Base-by-base conservation (phyloP, 2,797 vertebrate genomes). In the Mico argentatus region DNA sequence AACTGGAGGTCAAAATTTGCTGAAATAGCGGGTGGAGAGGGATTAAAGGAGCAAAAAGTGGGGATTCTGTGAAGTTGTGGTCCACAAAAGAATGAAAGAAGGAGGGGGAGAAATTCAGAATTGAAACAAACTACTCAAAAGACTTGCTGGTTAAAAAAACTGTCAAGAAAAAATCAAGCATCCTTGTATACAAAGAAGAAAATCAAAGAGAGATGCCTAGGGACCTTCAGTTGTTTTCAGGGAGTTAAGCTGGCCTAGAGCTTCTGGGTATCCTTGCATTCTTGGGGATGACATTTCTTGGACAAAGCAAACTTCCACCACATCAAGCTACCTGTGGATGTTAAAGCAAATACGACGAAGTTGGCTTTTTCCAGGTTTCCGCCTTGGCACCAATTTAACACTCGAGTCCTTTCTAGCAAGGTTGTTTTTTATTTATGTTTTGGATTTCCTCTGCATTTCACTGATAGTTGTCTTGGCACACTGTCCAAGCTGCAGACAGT, bases 391-490 rank as follows among this genome's bases (percentile, higher is more conserved):
- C 50, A 91, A 46, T 86, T 95, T 87, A 95, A 93, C 12, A 70
- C 67, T 2, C 13, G 44, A 82, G 67, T 88, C 70, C 26, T 97
- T 84, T 80, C 48, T 86, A 79, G 77, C 59, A 93, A 77, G 48
- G 1, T 57, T 81, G 33, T 48, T 85, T 96, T 91, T 95, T 92
- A 75, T 92, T 94, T 91, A 61, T 80, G 39, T 48, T 94, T 96
- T 90, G 0, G 0, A 81, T 84, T 95, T 91, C 79, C 59, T 97
- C 72, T 97, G 95, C 72, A 52, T 85, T 77, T 82, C 86, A 24
- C 55, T 61, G 85, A 94, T 87, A 77, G 90, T 89, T 95, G 85
- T 92, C 93, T 97, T 91, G 59, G 93, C 85, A 81, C 55, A 88
- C 2, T 24, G 92, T 61, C 64, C 75, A 92, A 57, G 92, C 75